These are phyloP conservation scores for Tragelaphus buxtoni DNA, from an alignment of 2,113 vertebrate species.

Conservation along the genomic window DNA sequence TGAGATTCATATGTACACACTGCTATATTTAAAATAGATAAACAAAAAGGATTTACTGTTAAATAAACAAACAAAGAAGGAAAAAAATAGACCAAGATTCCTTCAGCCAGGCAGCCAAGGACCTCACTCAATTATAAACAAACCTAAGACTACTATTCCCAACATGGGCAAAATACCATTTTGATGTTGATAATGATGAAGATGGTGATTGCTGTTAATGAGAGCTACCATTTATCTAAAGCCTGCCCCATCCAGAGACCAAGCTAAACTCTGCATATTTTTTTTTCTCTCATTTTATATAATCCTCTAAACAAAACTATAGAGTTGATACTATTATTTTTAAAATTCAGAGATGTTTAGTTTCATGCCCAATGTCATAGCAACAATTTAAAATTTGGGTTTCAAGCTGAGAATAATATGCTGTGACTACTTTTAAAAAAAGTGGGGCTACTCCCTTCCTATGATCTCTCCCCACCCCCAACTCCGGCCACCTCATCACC, in stretches of 20 bases:
- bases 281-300: neutral
- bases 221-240: neutral
- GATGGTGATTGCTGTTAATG: no score
- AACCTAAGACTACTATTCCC: no score
- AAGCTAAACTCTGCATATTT: neutral
- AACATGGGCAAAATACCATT: neutral
- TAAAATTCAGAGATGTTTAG: neutral
- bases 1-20: neutral
- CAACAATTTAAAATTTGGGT: neutral
- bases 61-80: neutral
- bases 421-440: neutral
- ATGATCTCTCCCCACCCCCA: no score
- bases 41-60: neutral
- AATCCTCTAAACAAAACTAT: neutral
- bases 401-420: neutral
- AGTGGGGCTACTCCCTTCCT: neutral
- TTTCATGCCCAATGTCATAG: neutral
- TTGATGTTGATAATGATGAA: neutral
- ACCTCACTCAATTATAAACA: neutral
- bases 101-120: neutral
- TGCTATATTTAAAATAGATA: neutral
- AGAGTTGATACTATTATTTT: neutral
- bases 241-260: neutral
- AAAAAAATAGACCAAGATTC: neutral
- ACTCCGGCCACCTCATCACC: accelerated